Evolutionary conservation across 2,888 invertebrate species (phyloP).

Genomic region (Rutpela maculata): DNA sequence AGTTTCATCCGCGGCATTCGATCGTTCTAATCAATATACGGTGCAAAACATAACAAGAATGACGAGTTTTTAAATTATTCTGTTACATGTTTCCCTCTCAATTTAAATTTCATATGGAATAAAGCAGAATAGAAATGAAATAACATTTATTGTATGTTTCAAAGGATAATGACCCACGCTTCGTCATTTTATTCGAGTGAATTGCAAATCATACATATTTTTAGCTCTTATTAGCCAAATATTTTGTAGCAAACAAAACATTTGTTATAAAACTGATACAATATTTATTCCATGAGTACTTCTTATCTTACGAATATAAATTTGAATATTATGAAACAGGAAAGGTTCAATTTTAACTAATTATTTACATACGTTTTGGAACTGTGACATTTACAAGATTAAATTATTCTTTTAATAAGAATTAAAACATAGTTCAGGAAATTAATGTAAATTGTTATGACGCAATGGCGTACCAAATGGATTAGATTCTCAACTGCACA

Average conservation of each 20-base stretch:
- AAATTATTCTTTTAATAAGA: too few relatives aligned
- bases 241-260: slow-evolving; percentile 9
- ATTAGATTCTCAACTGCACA: too few relatives aligned
- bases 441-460: too few relatives aligned
- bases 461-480: too few relatives aligned
- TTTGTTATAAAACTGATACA: slow-evolving; percentile 8
- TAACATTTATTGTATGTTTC: slow-evolving; percentile 26
- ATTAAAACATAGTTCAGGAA: too few relatives aligned
- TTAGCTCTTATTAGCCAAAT: slow-evolving; percentile 36
- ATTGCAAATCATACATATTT: slow-evolving; percentile 37
- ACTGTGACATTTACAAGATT: too few relatives aligned
- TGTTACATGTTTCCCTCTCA: slow-evolving; percentile 4
- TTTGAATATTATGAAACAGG: not conserved
- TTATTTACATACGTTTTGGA: too few relatives aligned
- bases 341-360: not conserved
- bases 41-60: not conserved
- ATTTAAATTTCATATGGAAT: not conserved
- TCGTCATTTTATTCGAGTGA: slow-evolving; percentile 15
- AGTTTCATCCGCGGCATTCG: not conserved
- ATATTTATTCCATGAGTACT: not conserved
- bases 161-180: slow-evolving; percentile 34
- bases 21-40: not conserved
- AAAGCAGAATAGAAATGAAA: slow-evolving; percentile 17
- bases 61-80: slow-evolving; percentile 19
- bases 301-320: not conserved